Evolutionary conservation across 2,888 invertebrate species (phyloP).

Genomic region (Eremobia ochroleuca): DNA sequence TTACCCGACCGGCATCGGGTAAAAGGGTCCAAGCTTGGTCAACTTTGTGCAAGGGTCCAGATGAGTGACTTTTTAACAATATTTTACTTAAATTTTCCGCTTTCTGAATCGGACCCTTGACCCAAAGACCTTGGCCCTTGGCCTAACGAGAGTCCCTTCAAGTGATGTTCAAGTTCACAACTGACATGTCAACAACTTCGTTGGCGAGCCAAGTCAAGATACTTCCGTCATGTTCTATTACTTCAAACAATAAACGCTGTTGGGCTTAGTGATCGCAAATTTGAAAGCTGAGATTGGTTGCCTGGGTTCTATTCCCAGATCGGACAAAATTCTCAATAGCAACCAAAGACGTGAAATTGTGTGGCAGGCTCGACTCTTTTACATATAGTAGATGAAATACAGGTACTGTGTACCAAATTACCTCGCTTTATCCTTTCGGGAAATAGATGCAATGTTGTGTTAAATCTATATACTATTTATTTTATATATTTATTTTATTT

Average conservation of each 20-base stretch:
- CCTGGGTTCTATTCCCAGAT: background rate
- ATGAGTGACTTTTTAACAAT: background rate
- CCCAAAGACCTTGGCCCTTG: background rate
- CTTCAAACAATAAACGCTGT: background rate
- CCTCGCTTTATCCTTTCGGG: background rate
- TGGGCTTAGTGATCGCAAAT: background rate
- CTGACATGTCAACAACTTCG: background rate
- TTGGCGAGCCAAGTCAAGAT: background rate
- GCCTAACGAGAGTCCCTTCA: background rate
- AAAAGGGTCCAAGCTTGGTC: background rate
- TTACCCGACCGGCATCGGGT: no score
- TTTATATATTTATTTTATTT: no score
- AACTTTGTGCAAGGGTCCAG: background rate
- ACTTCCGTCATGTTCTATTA: background rate
- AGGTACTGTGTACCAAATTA: background rate
- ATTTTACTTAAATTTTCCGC: background rate
- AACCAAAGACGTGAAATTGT: background rate
- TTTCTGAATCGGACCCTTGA: slow-evolving; percentile 23
- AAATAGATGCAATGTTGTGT: background rate
- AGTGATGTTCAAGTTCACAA: slow-evolving; percentile 12
- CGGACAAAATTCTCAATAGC: background rate
- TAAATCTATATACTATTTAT: no score
- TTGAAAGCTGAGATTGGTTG: background rate
- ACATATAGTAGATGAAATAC: background rate
- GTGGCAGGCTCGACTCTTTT: background rate